Evolutionary conservation across 2,797 vertebrate genomes (phyloP), one percentile per base, ranked within the genome.

Genomic region (Bovichtus variegatus): DNA sequence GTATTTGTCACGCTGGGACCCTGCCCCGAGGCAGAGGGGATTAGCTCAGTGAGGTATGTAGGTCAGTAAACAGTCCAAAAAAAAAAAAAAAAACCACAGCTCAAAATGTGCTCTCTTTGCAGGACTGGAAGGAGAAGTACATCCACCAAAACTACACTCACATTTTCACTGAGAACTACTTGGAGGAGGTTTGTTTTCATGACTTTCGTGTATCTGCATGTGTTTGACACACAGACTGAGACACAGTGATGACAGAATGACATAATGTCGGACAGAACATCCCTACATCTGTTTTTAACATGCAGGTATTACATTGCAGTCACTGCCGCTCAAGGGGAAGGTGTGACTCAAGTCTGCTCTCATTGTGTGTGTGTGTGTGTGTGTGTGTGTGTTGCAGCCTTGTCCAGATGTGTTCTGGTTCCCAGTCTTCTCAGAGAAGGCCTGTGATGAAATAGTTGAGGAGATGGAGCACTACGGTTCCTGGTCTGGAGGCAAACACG

Each of bases 371-470:
- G 19, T 31, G 8, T 63, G 23, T 36, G 4, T 62, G 34, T 82
- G 10, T 71, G 73, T 71, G 41, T 84, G 29, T 71, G 41, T 84
- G 25, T 93, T 91, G 15, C 90, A 99, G 98, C 98, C 98, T 1
- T 99, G 98, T 85, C 96, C 98, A 87, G 98, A 99, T 96, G 98
- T 99, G 34, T 99, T 97, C 92, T 99, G 98, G 98, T 99, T 99
- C 86, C 98, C 98, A 4, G 96, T 99, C 85, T 95, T 99, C 89
- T 96, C 98, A 27, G 96, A 96, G 71, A 81, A 93, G 55, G 96
- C 96, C 57, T 99, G 98, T 88, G 97, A 99, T 83, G 97, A 99
- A 84, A 53, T 99, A 51, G 96, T 99, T 1, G 95, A 97, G 85
- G 98, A 99, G 94, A 98, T 99, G 97, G 98, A 99, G 84, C 93